Evolutionary conservation across 2,888 invertebrate species (phyloP).

Genomic region (Acronicta psi): DNA sequence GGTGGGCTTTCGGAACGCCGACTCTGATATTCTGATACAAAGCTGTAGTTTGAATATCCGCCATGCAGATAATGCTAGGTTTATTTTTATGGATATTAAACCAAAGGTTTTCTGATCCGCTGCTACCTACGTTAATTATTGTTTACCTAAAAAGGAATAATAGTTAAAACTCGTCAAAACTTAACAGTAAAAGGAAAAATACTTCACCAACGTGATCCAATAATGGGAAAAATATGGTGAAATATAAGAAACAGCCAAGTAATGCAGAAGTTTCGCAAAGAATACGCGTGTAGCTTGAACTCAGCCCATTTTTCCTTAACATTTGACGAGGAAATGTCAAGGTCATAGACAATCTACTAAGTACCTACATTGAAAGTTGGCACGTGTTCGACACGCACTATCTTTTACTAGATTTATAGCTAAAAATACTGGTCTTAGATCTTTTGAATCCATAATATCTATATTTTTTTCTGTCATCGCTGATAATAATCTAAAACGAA

Average conservation of each 20-base stretch:
- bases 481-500: too few relatives aligned
- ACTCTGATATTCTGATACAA: slow-evolving; percentile 26
- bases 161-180: background rate
- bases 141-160: too few relatives aligned
- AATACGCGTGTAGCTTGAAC: slow-evolving; percentile 5
- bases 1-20: slow-evolving; percentile 27
- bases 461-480: too few relatives aligned
- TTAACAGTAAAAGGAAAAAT: background rate
- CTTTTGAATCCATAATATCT: too few relatives aligned
- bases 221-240: background rate
- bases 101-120: too few relatives aligned
- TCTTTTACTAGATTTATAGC: slow-evolving; percentile 22
- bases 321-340: slow-evolving; percentile 39
- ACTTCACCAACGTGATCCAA: too few relatives aligned
- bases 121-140: background rate
- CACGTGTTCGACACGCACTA: slow-evolving; percentile 24
- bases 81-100: slow-evolving; percentile 11
- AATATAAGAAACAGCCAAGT: background rate
- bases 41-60: slow-evolving; percentile 23
- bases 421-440: background rate
- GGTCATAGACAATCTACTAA: slow-evolving; percentile 17
- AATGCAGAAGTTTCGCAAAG: background rate
- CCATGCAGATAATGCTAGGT: slow-evolving; percentile 14
- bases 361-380: slow-evolving; percentile 20
- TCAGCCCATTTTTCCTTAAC: slow-evolving; percentile 21